Base-by-base conservation (phyloP, 2,113 vertebrate genomes). In the zebrafish (Danio rerio) region DNA sequence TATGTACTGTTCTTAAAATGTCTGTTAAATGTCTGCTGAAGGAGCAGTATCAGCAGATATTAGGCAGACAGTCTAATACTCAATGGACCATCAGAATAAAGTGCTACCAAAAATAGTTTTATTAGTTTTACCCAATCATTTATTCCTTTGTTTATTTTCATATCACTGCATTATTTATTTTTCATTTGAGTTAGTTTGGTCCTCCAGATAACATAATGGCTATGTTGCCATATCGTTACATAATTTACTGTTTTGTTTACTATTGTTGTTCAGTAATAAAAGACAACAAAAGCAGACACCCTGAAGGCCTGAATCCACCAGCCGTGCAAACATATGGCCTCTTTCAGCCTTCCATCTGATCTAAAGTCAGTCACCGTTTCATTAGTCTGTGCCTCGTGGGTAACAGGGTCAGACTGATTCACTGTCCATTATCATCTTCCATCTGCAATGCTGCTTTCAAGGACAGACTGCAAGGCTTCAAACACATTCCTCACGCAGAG, bases 381-480 rank as follows among this genome's bases (percentile, higher is more conserved):
- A 40, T 49, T 78, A 58, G 68, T 52, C 66, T 55, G 52, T 47
- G 81, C 20, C 21, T 79, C 53, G 20, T 53, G 68, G 66, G 49
- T 66, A 66, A 68, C 7, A 7, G 42, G 80, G 68, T 76, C 80
- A 69, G 15, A 78, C 16, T 65, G 56, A 78, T 72, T 77, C n/a
- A 45, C 66, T 70, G 40, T 81, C 68, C 69, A 71, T 62, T 65
- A 68, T 53, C 31, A 31, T 76, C 66, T 59, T 55, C 75, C 81
- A 83, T 83, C 79, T 81, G 65, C 50, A 70, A 73, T 49, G 9
- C 7, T 47, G 45, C 43, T 69, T 61, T 74, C 70, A 47, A 75
- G 62, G 55, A 70, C 42, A 68, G 49, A 49, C 18, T 9, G 42
- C 31, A 20, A 65, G 70, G 61, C 62, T 55, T 12, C 21, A 10